These are phyloP conservation scores for Cyphomyrus discorhynchus DNA, from an alignment of 2,113 vertebrate species.

Conservation along the genomic window DNA sequence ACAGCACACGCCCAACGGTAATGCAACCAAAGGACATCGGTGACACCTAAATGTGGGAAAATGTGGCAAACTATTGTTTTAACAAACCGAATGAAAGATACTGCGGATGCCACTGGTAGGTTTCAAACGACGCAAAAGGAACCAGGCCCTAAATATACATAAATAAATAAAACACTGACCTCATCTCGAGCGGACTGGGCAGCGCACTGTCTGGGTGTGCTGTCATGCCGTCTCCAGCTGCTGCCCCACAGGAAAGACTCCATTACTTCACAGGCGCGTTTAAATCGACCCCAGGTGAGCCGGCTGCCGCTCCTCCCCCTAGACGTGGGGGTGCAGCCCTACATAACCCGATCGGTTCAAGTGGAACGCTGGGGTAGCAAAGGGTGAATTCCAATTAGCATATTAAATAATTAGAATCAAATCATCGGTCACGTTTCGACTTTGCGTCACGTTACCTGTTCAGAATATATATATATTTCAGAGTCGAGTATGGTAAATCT, in stretches of 20 bases:
- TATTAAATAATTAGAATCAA: neutral
- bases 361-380: neutral
- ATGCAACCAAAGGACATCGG: neutral
- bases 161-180: constrained; percentile 26
- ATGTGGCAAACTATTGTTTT: neutral
- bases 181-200: constrained; percentile 52
- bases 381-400: neutral
- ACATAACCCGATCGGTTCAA: neutral
- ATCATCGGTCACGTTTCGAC: neutral
- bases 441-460: neutral
- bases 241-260: constrained; percentile 32
- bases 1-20: neutral
- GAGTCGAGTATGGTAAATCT: neutral
- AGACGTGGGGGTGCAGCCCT: neutral
- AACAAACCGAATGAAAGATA: neutral
- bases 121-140: constrained; percentile 29
- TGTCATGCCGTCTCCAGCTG: constrained; percentile 40
- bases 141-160: neutral
- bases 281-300: constrained; percentile 50
- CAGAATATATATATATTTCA: neutral
- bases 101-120: neutral
- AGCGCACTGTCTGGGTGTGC: constrained; percentile 44
- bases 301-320: neutral
- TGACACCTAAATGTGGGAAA: neutral
- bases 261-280: constrained; percentile 27